Evolutionary conservation across 2,888 invertebrate genomes (phyloP).

Genomic region (Candidula unifasciata): DNA sequence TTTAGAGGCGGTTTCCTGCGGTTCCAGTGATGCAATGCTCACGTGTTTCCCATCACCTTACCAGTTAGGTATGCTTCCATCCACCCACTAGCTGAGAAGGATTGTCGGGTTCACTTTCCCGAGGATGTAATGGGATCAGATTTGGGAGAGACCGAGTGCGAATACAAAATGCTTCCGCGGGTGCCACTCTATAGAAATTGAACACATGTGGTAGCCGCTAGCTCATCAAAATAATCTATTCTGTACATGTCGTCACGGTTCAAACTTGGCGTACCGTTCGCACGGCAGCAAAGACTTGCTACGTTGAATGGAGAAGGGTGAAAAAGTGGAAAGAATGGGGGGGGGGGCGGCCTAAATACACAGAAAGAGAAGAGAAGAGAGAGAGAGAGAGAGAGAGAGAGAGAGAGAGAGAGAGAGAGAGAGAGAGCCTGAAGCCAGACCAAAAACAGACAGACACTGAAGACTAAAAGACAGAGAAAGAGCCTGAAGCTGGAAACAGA

Average conservation of each 20-base stretch:
- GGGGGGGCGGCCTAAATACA: neutral
- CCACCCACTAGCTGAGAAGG: neutral
- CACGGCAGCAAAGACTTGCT: neutral
- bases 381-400: neutral
- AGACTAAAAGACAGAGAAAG: conserved; percentile 12
- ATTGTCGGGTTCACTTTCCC: conserved; percentile 24
- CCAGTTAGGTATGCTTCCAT: conserved; percentile 1
- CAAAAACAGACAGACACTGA: neutral
- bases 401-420: conserved; percentile 13
- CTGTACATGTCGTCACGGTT: neutral
- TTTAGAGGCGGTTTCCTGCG: conserved; percentile 31
- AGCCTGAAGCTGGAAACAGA: neutral
- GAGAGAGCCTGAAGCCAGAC: neutral
- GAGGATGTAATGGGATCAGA: conserved; percentile 29
- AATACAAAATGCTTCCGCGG: conserved; percentile 23
- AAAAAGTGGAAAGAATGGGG: neutral
- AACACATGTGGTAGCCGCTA: conserved; percentile 7
- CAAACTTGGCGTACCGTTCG: neutral
- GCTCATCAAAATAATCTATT: conserved; percentile 1
- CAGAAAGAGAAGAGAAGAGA: neutral
- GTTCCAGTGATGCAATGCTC: conserved; percentile 25
- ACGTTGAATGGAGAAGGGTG: neutral
- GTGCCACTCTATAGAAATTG: neutral
- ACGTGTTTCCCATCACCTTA: conserved; percentile 23
- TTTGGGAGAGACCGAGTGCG: conserved; percentile 26